phyloP scores from a whole-genome alignment of 2,113 vertebrate genomes.

The Calyptomena viridis region DNA sequence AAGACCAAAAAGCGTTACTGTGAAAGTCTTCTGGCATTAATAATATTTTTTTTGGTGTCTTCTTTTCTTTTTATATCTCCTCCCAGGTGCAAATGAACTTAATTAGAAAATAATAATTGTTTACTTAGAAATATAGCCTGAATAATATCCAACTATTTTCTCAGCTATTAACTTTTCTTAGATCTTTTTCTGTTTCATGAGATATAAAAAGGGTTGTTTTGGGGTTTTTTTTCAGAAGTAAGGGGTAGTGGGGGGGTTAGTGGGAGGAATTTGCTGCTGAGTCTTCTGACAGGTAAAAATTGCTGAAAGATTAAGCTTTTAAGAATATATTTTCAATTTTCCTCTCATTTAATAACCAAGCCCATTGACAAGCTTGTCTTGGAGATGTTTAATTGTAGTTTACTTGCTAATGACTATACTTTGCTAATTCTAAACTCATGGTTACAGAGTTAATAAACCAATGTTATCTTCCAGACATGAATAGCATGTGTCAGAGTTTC shows the following conservation, averaged over 20 bases:
- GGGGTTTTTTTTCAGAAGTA: not conserved
- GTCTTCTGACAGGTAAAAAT: not conserved
- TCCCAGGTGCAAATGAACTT: not conserved
- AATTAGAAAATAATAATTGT: not conserved
- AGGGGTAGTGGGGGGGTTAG: accelerated
- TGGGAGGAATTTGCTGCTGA: not conserved
- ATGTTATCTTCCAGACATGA: not conserved
- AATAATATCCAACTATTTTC: not conserved
- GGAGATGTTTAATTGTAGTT: not conserved
- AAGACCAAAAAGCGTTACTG: not conserved
- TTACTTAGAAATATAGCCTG: not conserved
- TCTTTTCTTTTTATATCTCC: not conserved
- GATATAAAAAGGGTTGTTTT: not conserved
- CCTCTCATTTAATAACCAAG: not conserved
- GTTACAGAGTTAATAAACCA: not conserved
- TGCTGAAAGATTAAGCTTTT: constrained; percentile 3
- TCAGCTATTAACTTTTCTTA: not conserved
- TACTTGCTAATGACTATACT: not conserved
- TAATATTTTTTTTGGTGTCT: not conserved
- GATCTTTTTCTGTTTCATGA: not conserved
- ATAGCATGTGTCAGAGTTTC: not conserved
- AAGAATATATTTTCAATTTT: constrained; percentile 8
- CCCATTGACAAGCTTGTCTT: not conserved
- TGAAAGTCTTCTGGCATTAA: not conserved
- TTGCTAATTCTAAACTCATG: not conserved